Base-by-base conservation (phyloP, 2,113 vertebrate genomes). In the Equus quagga region DNA sequence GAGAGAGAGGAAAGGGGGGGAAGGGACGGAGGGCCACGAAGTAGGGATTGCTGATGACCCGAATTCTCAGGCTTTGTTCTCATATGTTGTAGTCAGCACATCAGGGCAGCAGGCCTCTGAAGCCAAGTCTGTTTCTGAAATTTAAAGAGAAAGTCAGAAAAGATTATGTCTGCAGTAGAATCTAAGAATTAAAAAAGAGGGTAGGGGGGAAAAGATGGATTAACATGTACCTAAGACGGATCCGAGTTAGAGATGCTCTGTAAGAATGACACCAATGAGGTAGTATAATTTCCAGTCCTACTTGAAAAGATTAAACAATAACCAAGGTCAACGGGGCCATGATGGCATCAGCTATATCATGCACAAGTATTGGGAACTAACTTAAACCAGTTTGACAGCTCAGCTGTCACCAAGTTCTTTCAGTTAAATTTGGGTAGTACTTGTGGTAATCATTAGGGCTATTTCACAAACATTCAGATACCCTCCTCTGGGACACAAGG, bases 101-200 rank as follows among this genome's bases (percentile, higher is more conserved):
- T 56, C 56, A 44, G 18, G 51, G 8, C 33, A 60, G 17, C 28
- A 70, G 58, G 44, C 56, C 36, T 72, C 89, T 26, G 33, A 92
- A 82, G 14, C 18, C 72, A 94, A 75, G n/a, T 46, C 23, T 54
- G 2, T 69, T 46, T 62, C 33, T 75, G 67, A 80, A 80, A 44
- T 69, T 33, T 44, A 92, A 92, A 24, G 9, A 89, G 44, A 97
- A 86, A 95, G 31, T 49, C 26, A 70, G 60, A 79, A 64, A 65
- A 84, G 3, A 86, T 23, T 28, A 13, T 23, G 33, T 89, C 44
- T 90, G 44, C 23, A 87, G 87, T 7, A 44, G 28, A 97, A 90
- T 51, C 18, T 87, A 87, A 94, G 24, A 79, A 79, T 79, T 11
- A 92, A 79, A n/a, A 69, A 94, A 15, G 9, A 3, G 18, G 5